These are phyloP conservation scores for Pollimyrus isidori DNA, from an alignment of 2,113 vertebrate species.

Conservation along the genomic window DNA sequence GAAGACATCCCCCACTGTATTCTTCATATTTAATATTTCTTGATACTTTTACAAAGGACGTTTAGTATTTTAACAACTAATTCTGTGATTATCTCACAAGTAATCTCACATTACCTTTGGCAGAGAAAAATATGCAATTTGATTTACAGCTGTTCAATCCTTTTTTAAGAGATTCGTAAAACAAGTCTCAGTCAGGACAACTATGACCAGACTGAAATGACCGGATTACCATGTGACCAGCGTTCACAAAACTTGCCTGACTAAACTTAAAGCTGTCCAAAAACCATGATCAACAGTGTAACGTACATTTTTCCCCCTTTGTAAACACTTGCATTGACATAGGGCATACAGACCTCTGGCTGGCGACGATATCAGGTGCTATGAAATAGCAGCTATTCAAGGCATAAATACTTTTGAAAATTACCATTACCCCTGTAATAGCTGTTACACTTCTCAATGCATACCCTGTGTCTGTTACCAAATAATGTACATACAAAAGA, in stretches of 20 bases:
- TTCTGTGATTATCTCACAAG: not conserved
- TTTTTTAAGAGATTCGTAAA: not conserved
- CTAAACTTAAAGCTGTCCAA: not conserved
- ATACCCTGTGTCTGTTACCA: not conserved
- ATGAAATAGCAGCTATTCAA: not conserved
- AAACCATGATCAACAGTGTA: not conserved
- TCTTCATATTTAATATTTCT: not conserved
- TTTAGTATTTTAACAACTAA: not conserved
- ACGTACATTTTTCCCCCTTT: not conserved
- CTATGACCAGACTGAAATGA: not conserved
- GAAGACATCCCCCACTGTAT: not conserved
- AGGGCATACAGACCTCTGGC: not conserved
- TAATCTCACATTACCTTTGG: not conserved
- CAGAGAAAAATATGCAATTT: not conserved
- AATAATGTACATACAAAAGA: not conserved
- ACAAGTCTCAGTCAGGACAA: not conserved
- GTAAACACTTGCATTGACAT: not conserved
- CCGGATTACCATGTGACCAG: not conserved
- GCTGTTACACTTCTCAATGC: not conserved
- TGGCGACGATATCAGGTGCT: not conserved
- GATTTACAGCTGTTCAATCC: not conserved
- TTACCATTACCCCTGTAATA: not conserved
- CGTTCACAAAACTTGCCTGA: not conserved
- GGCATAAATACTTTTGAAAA: constrained; percentile 23
- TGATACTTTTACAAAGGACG: not conserved